Evolutionary conservation across 2,888 invertebrate species (phyloP).

Genomic region (Metacarcinus magister): DNA sequence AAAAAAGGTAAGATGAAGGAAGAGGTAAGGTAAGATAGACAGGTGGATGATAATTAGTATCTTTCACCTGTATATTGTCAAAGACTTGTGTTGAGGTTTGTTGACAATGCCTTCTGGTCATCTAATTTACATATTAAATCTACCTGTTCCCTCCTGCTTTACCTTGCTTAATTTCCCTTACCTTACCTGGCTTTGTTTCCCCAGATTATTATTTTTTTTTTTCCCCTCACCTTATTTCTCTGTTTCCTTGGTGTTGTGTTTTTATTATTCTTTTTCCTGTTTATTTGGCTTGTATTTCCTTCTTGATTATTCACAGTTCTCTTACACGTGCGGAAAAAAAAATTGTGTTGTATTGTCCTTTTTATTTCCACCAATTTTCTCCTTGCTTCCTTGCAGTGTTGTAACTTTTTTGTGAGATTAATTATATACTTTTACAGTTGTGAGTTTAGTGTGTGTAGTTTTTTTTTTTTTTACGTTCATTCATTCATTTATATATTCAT

Average conservation of each 20-base stretch:
- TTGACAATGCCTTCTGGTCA: not conserved
- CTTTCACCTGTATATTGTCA: not conserved
- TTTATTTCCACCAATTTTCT: no score
- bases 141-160: not conserved
- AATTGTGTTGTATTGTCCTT: no score
- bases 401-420: no score
- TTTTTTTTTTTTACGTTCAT: not conserved
- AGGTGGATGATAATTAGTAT: not conserved
- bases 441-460: not conserved
- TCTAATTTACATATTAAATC: not conserved
- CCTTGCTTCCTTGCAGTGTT: no score
- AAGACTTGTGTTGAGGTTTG: not conserved
- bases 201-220: not conserved
- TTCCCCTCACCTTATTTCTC: not conserved
- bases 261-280: not conserved
- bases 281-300: no score
- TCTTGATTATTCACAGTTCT: no score
- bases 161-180: not conserved
- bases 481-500: not conserved
- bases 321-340: no score
- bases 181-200: not conserved
- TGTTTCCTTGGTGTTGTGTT: not conserved
- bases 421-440: not conserved
- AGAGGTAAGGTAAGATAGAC: not conserved
- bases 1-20: not conserved